Conservation (phyloP, 1,140 invertebrate genomes). For the Samia ricini region DNA sequence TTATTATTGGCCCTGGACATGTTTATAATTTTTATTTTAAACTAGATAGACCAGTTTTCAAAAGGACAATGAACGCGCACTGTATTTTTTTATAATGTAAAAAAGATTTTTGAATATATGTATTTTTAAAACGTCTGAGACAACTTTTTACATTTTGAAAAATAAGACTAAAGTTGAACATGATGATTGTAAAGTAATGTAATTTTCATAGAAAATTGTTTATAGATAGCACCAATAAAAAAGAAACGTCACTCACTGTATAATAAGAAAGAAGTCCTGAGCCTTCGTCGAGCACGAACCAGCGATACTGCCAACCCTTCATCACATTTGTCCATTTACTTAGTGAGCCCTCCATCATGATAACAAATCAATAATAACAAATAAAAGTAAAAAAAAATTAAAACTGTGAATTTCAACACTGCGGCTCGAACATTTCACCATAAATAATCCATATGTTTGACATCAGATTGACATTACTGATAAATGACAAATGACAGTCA, state of each 20-base stretch:
- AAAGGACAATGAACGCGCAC: neutral
- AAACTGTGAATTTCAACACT: slow-evolving; percentile 57
- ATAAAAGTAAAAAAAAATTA: slow-evolving; percentile 52
- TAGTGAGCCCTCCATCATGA: slow-evolving; percentile 96
- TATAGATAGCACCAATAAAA: slow-evolving; percentile 25
- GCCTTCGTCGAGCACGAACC: slow-evolving; percentile 98
- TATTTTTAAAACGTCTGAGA: neutral
- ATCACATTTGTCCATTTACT: slow-evolving; percentile 99
- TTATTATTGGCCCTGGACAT: too few relatives aligned
- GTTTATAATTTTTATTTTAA: neutral
- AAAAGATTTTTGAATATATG: neutral
- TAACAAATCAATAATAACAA: slow-evolving; percentile 54
- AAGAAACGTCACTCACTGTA: slow-evolving; percentile 86
- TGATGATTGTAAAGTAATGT: slow-evolving; percentile 1
- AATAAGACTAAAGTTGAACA: neutral
- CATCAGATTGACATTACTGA: slow-evolving; percentile 14
- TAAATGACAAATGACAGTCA: neutral
- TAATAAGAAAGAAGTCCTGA: slow-evolving; percentile 97
- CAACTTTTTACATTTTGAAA: neutral
- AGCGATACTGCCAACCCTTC: slow-evolving; percentile 99
- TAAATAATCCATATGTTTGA: slow-evolving; percentile 70
- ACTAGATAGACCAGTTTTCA: neutral
- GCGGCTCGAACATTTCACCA: slow-evolving; percentile 48
- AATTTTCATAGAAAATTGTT: slow-evolving; percentile 14
- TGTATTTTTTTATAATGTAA: neutral